phyloP scores from a whole-genome alignment of 2,113 vertebrate genomes.

The Muscicapa adusta region DNA sequence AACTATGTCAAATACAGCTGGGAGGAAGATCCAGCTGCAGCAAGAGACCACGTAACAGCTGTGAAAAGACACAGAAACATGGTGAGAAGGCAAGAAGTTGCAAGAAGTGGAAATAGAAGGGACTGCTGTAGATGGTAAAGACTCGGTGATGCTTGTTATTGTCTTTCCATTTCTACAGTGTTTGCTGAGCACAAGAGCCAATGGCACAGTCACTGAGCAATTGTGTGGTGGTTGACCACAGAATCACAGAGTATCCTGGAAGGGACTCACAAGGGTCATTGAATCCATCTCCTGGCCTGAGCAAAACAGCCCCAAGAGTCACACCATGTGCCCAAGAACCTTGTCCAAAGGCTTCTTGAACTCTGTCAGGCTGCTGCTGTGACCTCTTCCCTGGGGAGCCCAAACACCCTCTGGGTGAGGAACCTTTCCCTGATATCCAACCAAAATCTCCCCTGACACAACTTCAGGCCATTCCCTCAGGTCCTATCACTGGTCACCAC shows the following conservation, averaged over 20 bases:
- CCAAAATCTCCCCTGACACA: neutral
- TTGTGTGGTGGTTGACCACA: neutral
- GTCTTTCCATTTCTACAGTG: neutral
- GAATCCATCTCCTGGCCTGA: neutral
- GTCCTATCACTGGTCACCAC: neutral
- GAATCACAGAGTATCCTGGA: neutral
- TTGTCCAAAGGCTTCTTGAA: neutral
- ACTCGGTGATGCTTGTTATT: neutral
- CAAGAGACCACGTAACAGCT: neutral
- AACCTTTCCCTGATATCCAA: neutral
- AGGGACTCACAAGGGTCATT: neutral
- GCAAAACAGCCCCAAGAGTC: too few species aligned
- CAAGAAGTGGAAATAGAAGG: neutral
- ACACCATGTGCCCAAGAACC: neutral
- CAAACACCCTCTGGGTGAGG: neutral
- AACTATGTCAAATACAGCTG: neutral
- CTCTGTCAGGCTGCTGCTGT: neutral
- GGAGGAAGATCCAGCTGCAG: neutral
- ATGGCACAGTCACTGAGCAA: neutral
- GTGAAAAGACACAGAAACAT: neutral
- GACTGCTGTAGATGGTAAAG: neutral
- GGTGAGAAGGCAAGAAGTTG: neutral
- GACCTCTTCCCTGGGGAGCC: too few species aligned
- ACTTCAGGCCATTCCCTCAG: rapidly evolving
- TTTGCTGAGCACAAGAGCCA: rapidly evolving